A percentile compares a stretch with the other conserved stretches of the same genome.
Evolutionary conservation across 2,888 invertebrate species (phyloP).

Genomic region (Amaurobius ferox): DNA sequence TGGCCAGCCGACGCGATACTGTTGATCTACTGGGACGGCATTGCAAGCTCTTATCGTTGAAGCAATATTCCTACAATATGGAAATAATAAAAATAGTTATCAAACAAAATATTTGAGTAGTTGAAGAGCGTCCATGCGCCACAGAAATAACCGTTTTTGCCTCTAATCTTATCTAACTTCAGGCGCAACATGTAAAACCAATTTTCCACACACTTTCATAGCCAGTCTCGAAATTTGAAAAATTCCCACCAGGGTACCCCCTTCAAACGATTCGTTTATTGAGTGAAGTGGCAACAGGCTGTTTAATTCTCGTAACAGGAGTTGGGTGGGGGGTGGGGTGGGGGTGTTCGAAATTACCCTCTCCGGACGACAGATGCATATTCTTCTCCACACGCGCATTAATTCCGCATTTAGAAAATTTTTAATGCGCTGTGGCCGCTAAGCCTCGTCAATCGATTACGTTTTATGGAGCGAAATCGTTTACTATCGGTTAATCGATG

Average conservation of each 20-base stretch:
- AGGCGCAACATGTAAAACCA: too few species aligned
- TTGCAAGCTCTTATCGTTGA: too few species aligned
- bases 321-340: neutral
- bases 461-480: slow-evolving; percentile 5
- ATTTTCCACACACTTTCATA: neutral
- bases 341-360: neutral
- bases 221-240: neutral
- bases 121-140: too few species aligned
- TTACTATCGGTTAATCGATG: slow-evolving; percentile 5
- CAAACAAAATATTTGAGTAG: too few species aligned
- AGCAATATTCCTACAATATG: too few species aligned
- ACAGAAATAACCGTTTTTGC: too few species aligned
- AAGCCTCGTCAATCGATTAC: neutral
- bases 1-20: too few species aligned
- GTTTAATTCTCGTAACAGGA: neutral
- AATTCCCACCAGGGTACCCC: neutral
- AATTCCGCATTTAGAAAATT: neutral
- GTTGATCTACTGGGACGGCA: too few species aligned
- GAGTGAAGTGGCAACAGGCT: slow-evolving; percentile 16
- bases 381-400: neutral
- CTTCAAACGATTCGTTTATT: slow-evolving; percentile 2
- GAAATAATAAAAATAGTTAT: too few species aligned
- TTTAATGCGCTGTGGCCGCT: neutral
- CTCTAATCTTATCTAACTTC: too few species aligned
- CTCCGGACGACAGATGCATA: neutral